Evolutionary conservation across 2,113 vertebrate species (phyloP).

Genomic region (Numenius arquata): DNA sequence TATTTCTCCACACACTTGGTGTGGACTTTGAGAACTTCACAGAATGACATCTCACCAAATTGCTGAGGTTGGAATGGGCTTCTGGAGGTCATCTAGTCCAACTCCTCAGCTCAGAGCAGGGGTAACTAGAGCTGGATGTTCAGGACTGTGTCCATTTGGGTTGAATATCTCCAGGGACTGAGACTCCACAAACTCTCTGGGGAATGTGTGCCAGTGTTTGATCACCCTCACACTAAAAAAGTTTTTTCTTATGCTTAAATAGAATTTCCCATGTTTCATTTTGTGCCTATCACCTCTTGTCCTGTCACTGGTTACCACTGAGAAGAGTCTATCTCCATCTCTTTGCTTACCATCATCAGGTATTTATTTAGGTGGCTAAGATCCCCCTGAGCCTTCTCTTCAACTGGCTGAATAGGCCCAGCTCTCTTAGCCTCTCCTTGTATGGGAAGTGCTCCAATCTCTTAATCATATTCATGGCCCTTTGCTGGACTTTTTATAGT

Average conservation of each 20-base stretch:
- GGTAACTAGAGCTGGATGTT: background rate
- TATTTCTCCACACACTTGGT: background rate
- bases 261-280: background rate
- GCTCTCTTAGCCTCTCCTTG: background rate
- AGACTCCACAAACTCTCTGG: background rate
- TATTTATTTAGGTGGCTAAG: background rate
- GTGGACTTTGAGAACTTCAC: background rate
- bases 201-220: fast-evolving
- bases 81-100: background rate
- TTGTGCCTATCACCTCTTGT: background rate
- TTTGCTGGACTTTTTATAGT: background rate
- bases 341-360: background rate
- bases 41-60: background rate
- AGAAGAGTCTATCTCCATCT: background rate
- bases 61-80: background rate
- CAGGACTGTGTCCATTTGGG: background rate
- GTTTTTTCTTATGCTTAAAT: background rate
- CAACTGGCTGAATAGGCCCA: background rate
- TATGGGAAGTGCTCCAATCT: background rate
- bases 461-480: background rate
- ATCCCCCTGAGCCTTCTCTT: background rate
- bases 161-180: background rate
- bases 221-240: background rate
- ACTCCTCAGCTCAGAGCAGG: background rate
- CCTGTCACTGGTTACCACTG: background rate